Evolutionary conservation across 2,888 invertebrate species (phyloP).

Genomic region (Conus canariensis): DNA sequence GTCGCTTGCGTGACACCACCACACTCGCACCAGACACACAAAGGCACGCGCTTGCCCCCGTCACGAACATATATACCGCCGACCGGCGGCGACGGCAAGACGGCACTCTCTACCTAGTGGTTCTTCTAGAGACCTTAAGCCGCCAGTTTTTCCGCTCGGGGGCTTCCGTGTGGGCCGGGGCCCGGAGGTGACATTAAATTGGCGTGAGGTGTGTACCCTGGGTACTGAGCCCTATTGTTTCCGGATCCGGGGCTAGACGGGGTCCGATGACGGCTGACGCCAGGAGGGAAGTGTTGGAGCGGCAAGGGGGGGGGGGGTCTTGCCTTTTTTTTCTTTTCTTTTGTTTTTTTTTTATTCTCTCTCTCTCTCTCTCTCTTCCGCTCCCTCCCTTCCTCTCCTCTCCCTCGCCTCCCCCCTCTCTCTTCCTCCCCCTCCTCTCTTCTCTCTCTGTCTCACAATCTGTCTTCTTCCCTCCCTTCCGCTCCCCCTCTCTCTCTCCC

Average conservation of each 20-base stretch:
- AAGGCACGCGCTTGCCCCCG: no score
- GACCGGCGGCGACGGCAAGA: no score
- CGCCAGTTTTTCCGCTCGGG: constrained; percentile 10
- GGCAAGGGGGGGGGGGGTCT: background rate
- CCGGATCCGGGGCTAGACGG: background rate
- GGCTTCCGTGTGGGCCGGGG: background rate
- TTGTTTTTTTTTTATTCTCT: background rate
- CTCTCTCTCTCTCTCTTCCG: background rate
- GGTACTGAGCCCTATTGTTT: constrained; percentile 9
- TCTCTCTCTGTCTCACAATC: background rate
- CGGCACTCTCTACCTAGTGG: no score
- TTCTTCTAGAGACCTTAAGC: background rate
- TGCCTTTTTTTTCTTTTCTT: background rate
- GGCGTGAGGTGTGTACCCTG: constrained; percentile 13
- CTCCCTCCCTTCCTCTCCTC: background rate
- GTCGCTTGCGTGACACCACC: no score
- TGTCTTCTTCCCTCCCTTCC: constrained; percentile 12
- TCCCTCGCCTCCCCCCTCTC: background rate
- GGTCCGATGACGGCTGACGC: constrained; percentile 12
- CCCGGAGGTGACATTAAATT: constrained; percentile 7
- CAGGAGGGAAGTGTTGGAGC: background rate
- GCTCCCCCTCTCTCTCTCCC: constrained; percentile 13
- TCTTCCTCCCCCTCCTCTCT: no score
- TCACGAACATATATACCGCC: no score
- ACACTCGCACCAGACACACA: no score